Evolutionary conservation across 2,797 vertebrate genomes (phyloP).

Genomic region (Fundulus diaphanus): DNA sequence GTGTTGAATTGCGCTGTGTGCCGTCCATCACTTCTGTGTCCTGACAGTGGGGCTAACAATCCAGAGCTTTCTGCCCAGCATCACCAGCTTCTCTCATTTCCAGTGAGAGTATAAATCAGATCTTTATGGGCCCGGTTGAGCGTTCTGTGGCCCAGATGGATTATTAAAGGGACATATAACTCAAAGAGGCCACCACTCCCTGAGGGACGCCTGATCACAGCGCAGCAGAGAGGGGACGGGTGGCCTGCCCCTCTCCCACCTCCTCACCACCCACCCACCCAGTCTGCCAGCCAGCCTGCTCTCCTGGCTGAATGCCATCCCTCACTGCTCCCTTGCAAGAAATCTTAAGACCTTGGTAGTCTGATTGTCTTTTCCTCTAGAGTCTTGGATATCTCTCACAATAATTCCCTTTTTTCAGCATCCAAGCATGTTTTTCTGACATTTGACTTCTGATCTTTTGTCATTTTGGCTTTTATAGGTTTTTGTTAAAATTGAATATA

Average conservation of each 20-base stretch:
- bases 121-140: slow-evolving; percentile 78
- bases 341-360: slow-evolving; percentile 58
- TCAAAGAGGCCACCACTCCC: slow-evolving; percentile 76
- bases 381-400: slow-evolving; percentile 1
- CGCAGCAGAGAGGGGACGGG: slow-evolving; percentile 53
- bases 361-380: slow-evolving; percentile 25
- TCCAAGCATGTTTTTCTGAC: neutral
- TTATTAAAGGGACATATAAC: slow-evolving; percentile 83
- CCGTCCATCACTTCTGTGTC: slow-evolving; percentile 75
- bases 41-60: slow-evolving; percentile 72
- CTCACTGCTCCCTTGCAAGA: slow-evolving; percentile 41
- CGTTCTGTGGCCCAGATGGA: slow-evolving; percentile 75
- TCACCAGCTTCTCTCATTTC: slow-evolving; percentile 76
- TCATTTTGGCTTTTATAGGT: neutral
- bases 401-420: slow-evolving; percentile 1
- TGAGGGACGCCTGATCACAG: slow-evolving; percentile 72
- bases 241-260: slow-evolving; percentile 58
- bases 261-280: slow-evolving; percentile 52
- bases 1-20: slow-evolving; percentile 47
- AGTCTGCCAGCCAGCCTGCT: slow-evolving; percentile 57
- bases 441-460: slow-evolving; percentile 8
- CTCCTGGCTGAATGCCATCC: slow-evolving; percentile 45
- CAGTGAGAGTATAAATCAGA: slow-evolving; percentile 79
- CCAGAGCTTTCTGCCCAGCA: slow-evolving; percentile 51
- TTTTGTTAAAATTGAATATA: neutral